Percentiles rank a stretch among this genome's conserved stretches.
phyloP scores from a whole-genome alignment of 2,888 invertebrate species.

The Amblyteles armatorius region DNA sequence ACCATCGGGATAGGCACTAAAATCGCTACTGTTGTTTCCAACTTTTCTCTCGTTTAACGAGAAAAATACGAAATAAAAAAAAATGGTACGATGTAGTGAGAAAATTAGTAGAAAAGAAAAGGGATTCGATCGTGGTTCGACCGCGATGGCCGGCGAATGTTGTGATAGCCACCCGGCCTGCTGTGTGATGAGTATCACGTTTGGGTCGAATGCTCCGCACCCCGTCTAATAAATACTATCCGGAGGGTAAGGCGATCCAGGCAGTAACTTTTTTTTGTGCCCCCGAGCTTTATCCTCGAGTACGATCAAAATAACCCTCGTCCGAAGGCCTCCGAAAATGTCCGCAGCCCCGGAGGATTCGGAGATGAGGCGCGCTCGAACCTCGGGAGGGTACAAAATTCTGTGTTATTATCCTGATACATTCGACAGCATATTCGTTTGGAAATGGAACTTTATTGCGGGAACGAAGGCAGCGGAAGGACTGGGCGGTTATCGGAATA shows the following conservation, averaged over 20 bases:
- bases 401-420: conserved; percentile 14
- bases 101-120: background rate
- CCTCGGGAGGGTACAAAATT: conserved; percentile 9
- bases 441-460: background rate
- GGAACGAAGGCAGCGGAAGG: background rate
- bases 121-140: background rate
- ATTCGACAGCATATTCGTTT: conserved; percentile 10
- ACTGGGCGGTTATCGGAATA: background rate
- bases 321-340: conserved; percentile 26
- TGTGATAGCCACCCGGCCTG: conserved; percentile 34
- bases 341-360: conserved; percentile 19
- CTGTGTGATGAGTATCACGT: conserved; percentile 21
- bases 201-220: conserved; percentile 41
- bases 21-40: conserved; percentile 42
- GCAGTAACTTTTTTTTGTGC: conserved; percentile 21
- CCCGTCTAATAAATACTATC: conserved; percentile 39
- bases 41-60: conserved; percentile 30
- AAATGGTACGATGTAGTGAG: background rate
- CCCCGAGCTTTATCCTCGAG: background rate
- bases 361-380: conserved; percentile 3
- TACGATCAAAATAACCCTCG: conserved; percentile 14
- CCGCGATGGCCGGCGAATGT: conserved; percentile 6
- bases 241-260: conserved; percentile 33
- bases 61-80: background rate
- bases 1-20: conserved; percentile 55